Evolutionary conservation across 2,113 vertebrate species (phyloP).

Genomic region (Cepphus grylle): DNA sequence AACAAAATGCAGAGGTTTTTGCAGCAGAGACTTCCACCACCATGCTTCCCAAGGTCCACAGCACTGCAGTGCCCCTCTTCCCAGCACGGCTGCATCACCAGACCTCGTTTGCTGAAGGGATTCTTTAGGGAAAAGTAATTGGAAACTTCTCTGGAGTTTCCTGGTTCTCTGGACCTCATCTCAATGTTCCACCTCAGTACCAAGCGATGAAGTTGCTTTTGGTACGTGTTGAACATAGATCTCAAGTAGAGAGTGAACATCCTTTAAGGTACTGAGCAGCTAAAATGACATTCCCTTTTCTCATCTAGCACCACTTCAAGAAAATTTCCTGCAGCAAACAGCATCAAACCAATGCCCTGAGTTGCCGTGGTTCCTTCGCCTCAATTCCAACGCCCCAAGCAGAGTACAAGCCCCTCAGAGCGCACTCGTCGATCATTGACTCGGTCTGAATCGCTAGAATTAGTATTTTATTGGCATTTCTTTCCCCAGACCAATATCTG

Average conservation of each 20-base stretch:
- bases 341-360: background rate
- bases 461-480: background rate
- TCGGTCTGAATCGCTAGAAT: background rate
- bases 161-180: background rate
- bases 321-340: background rate
- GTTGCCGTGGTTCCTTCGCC: background rate
- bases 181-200: background rate
- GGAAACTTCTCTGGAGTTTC: background rate
- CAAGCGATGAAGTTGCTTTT: background rate
- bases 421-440: accelerated
- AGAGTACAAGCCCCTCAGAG: background rate
- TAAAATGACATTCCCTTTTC: background rate
- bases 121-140: background rate
- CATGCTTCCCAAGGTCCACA: background rate
- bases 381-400: background rate
- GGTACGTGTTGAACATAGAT: background rate
- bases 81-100: background rate
- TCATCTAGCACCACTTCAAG: background rate
- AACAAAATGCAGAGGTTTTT: background rate
- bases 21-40: background rate
- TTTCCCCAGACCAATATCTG: background rate
- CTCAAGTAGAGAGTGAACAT: background rate
- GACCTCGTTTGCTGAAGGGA: background rate
- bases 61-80: background rate
- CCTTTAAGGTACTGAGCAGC: background rate